Base-by-base conservation (phyloP, 2,113 vertebrate species). In the Macrotus californicus region DNA sequence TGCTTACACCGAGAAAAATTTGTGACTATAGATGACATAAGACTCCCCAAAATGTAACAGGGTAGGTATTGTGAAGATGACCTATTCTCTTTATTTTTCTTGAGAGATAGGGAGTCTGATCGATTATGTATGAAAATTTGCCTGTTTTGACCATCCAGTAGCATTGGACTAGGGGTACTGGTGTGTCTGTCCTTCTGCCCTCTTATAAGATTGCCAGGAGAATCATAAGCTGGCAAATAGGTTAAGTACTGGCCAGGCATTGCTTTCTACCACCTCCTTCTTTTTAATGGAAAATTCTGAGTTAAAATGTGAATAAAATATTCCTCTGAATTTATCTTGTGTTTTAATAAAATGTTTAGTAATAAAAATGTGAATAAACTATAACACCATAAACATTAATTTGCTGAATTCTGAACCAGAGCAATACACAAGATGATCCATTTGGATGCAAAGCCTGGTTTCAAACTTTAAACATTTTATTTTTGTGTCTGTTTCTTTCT, bases 361-460 rank as follows among this genome's bases (percentile, higher is more conserved):
- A 54, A 52, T 31, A 39, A 70, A 39, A 85, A 39, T 70, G 15
- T 31, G 48, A 70, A 36, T 54, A 86, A 52, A 70, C 36, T 26
- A 61, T 50, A 26, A 59, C 66, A 52, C 29, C 31, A 80, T n/a
- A 69, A 50, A 89, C n/a, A 67, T 69, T 86, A 76, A 82, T 54
- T 94, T 82, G 86, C 50, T 87, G 86, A 82, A 73, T 75, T 66
- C 85, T 66, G 76, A 89, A 82, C 34, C 15, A 82, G 81, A 52
- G 46, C n/a, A 19, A 0, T 67, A 14, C 4, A 64, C 7, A 82
- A 76, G 41, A 39, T 59, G 39, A 66, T 73, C 39, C 41, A 52
- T 67, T 89, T 81, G 31, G 48, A 18, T 34, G 34, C 4, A 75
- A 92, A 87, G 29, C 12, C 54, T 34, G 36, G 66, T 83, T 66